phyloP scores from a whole-genome alignment of 1,140 invertebrate genomes.

The Macrotrachela quadricornifera region DNA sequence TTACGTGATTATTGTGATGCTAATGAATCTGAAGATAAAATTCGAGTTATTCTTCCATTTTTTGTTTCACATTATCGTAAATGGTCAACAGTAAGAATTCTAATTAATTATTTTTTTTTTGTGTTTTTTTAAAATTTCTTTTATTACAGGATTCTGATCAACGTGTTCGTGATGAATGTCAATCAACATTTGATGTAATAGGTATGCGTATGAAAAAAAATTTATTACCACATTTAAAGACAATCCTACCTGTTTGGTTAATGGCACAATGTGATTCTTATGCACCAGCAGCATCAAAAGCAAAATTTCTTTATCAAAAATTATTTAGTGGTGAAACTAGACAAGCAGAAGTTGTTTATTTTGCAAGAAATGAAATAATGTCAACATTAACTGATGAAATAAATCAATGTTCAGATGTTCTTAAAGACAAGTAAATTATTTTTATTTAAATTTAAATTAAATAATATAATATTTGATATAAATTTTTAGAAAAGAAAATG shows the following conservation, averaged over 20 bases:
- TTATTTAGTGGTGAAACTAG: slow-evolving; percentile 47
- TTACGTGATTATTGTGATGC: neutral
- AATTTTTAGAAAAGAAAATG: no score
- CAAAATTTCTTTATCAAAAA: slow-evolving; percentile 40
- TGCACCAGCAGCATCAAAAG: slow-evolving; percentile 50
- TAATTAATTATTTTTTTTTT: neutral
- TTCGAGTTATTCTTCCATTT: neutral
- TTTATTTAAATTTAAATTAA: no score
- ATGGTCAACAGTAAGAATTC: neutral
- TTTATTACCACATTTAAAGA: slow-evolving; percentile 52
- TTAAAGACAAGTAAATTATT: no score
- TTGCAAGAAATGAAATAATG: slow-evolving; percentile 38
- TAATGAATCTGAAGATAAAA: neutral
- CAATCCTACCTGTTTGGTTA: slow-evolving; percentile 41
- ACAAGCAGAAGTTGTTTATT: slow-evolving; percentile 45
- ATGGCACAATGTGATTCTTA: slow-evolving; percentile 56
- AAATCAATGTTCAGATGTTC: no score
- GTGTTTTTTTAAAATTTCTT: neutral
- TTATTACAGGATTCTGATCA: slow-evolving; percentile 45
- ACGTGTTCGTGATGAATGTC: slow-evolving; percentile 46
- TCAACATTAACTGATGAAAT: slow-evolving; percentile 39
- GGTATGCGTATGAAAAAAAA: slow-evolving; percentile 44
- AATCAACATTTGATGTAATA: slow-evolving; percentile 40
- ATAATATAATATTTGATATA: no score
- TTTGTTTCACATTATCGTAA: neutral